These are phyloP conservation scores for Brachyhypopomus occidentalis DNA, from an alignment of 2,113 vertebrate species.

Conservation along the genomic window DNA sequence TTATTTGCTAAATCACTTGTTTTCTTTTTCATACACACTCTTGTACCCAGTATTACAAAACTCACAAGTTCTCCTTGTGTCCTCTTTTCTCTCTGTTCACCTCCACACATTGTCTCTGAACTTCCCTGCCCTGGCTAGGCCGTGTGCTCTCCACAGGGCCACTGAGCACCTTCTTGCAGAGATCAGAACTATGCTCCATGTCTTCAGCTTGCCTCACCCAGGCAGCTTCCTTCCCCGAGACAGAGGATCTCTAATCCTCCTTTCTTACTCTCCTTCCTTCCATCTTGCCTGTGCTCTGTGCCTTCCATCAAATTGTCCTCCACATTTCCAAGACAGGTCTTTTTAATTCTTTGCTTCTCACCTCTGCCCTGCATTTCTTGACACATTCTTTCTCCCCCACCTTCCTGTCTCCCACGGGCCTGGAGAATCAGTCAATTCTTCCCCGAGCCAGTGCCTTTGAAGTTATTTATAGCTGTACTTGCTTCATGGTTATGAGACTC, in stretches of 20 bases:
- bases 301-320: slow-evolving; percentile 42
- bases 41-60: background rate
- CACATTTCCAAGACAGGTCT: slow-evolving; percentile 52
- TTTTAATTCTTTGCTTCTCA: background rate
- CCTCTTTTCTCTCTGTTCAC: slow-evolving; percentile 9
- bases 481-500: slow-evolving; percentile 1
- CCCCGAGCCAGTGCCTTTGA: slow-evolving; percentile 48
- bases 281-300: slow-evolving; percentile 50
- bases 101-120: slow-evolving; percentile 67
- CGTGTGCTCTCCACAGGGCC: slow-evolving; percentile 86
- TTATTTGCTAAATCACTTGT: too few species aligned
- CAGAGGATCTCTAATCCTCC: slow-evolving; percentile 86
- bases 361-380: background rate
- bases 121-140: slow-evolving; percentile 88
- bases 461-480: slow-evolving; percentile 55
- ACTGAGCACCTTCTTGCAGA: slow-evolving; percentile 90
- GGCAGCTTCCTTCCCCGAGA: slow-evolving; percentile 81
- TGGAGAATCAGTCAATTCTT: slow-evolving; percentile 37
- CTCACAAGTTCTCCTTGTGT: slow-evolving; percentile 30
- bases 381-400: slow-evolving; percentile 35
- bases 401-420: slow-evolving; percentile 25
- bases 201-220: slow-evolving; percentile 85
- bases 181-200: slow-evolving; percentile 92
- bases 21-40: background rate
- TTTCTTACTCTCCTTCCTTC: slow-evolving; percentile 64